Evolutionary conservation across 2,888 invertebrate species (phyloP), one percentile per base, ranked within the genome.

Genomic region (Cinara cedri): DNA sequence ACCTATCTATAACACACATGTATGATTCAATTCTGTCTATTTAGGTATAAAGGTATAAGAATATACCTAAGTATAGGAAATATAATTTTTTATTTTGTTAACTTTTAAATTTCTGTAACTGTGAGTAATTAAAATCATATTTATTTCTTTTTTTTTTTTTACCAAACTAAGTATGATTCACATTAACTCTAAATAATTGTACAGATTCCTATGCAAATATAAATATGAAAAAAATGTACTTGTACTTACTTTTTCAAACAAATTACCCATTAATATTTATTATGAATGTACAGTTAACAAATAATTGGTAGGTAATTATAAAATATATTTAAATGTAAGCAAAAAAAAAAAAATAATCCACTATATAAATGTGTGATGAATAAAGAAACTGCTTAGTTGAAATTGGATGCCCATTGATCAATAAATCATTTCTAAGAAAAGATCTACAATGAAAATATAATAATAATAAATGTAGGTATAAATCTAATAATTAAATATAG

Each of bases 201-300:
- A 34, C 34, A 34, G 34, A 6, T 34, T 34, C 34, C 34, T 2
- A 51, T 2, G 16, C n/a, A 26, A 4, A 4, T 16, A 60, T 14
- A 24, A 16, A 68, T 26, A 51, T 8, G 6, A 51, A 26, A 19
- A 21, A 46, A 49, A 24, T 8, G 19, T 3, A 42, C 14, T 54
- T 34, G 54, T 49, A 72, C 72, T 72, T 26, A 72, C 72, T 26
- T 72, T 62, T 26, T 19, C 26, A 19, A 49, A 72, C 26, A 72
- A 13, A 60, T 72, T 72, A n/a, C 72, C 72, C 72, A 72, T 72
- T 24, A 72, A 72, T 46, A 60, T 10, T 60, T 70, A 42, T 26
- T 55, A 42, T 16, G 3, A 42, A 55, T 42, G 14, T 19, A 19
- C 21, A 68, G 46, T 9, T 34, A 51, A 13, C 3, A 51, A 2